Base-by-base conservation (phyloP, 1,140 invertebrate genomes). In the Lysiphlebus fabarum region DNA sequence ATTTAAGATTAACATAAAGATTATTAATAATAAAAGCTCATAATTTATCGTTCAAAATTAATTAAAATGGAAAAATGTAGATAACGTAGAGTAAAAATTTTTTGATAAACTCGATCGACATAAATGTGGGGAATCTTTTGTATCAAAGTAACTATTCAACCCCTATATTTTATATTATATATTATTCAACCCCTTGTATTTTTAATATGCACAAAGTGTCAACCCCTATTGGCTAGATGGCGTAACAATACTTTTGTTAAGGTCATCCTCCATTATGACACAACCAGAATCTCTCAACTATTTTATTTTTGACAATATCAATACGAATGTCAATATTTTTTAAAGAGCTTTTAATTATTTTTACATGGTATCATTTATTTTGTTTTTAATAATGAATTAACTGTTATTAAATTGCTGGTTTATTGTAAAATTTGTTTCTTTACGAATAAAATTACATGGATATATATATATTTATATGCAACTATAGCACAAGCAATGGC, bases 151-250 rank as follows among this genome's bases (percentile, higher is more conserved):
- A 38, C 12, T 33, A 34, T 51, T 36, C 36, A 38, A 51, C 7
- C 34, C 36, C 36, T 37, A 37, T 37, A 37, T 51, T 12, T 12
- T 12, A 51, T 7, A 40, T 11, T 5, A 9, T 38, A 51, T 51
- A 37, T 51, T 36, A 2, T n/a, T 37, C 36, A 12, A 11, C n/a
- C 34, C 17, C 11, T 10, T 51, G 51, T 33, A 36, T 7, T 50
- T 17, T 40, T 40, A 37, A 36, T 37, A 12, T 55, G 17, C 44
- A n/a, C 44, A 41, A 26, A 44, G 53, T 43, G 34, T 58, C 38
- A 9, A 50, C 17, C 10, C 34, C 7, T 45, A 38, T 40, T 44
- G 45, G 55, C n/a, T 51, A 62, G 61, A 62, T 62, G 61, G 61
- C 61, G 50, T 37, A 37, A 14, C 43, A 7, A 55, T 34, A 49